Percentiles rank a stretch among this genome's conserved stretches.
These are phyloP conservation scores for Eupleurogrammus muticus DNA, from an alignment of 2,797 vertebrate genomes.

Conservation along the genomic window DNA sequence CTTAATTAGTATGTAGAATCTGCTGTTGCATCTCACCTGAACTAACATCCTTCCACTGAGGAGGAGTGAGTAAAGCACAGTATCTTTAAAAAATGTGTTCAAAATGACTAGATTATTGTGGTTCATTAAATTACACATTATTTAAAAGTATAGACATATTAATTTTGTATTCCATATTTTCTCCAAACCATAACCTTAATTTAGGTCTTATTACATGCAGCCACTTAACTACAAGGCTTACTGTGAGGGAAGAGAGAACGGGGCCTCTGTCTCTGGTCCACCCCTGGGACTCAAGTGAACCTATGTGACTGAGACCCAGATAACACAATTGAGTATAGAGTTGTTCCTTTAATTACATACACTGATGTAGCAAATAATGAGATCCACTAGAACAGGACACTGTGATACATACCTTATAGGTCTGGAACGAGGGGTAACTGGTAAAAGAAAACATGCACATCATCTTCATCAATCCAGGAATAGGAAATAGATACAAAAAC, in stretches of 20 bases:
- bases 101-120: too few species aligned
- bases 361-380: background rate
- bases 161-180: background rate
- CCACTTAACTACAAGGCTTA: slow-evolving; percentile 46
- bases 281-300: slow-evolving; percentile 70
- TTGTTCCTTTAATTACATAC: background rate
- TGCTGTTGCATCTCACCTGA: background rate
- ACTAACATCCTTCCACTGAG: background rate
- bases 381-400: background rate
- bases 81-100: too few species aligned
- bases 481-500: background rate
- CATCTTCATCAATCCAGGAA: background rate
- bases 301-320: slow-evolving; percentile 59
- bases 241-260: slow-evolving; percentile 57
- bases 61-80: background rate
- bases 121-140: background rate
- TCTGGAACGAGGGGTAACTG: slow-evolving; percentile 86
- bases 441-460: slow-evolving; percentile 38
- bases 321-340: slow-evolving; percentile 1
- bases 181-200: background rate
- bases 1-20: background rate
- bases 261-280: slow-evolving; percentile 68
- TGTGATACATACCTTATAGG: slow-evolving; percentile 78
- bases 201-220: background rate
- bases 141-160: background rate